Evolutionary conservation across 2,113 vertebrate species (phyloP), one percentile per base, ranked within the genome.

Genomic region (Actinemys pallida): DNA sequence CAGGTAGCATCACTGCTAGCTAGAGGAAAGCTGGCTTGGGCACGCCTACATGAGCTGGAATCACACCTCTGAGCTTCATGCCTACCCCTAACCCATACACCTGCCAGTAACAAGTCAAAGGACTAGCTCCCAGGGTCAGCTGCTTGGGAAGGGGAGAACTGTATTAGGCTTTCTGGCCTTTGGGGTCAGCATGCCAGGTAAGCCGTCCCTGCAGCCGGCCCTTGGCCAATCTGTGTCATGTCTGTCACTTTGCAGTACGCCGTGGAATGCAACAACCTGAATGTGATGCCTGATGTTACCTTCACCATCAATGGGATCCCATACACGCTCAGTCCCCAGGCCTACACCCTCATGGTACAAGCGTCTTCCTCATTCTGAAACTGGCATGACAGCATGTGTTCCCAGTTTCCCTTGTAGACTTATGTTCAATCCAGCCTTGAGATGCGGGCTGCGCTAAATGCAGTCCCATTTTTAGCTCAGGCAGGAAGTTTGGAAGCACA

Each of bases 301-400:
- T 98, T 99, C 96, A 97, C 94, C 86, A 98, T 99, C 97, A 98
- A 94, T 0, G 98, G 98, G 42, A 59, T 98, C 47, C 94, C 97
- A 76, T 98, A 98, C 88, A 87, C 83, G 0, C 97, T 98, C 89
- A 88, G 42, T 0, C 95, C 98, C 86, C 86, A 96, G 69, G 97
- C 97, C 56, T 99, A 98, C 94, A 98, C 83, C 52, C 86, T 98
- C 22, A 25, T 2, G 97, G 98, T 98, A 98, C 2, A 86, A 25
- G 25, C 69, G 5, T 12, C 72, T 94, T 94, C 91, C 79, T 95
- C 35, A 82, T 93, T 85, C 76, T 88, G 8, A 47, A 0, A 5
- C 59, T 35, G 31, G 47, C 62, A 14, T 45, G 76, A 53, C 65
- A 31, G 14, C 69, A 57, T 2, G 1, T 1, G 22, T 35, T 62